These are phyloP conservation scores for Drosophila basisetae DNA, from an alignment of 2,888 invertebrate species.

Conservation along the genomic window DNA sequence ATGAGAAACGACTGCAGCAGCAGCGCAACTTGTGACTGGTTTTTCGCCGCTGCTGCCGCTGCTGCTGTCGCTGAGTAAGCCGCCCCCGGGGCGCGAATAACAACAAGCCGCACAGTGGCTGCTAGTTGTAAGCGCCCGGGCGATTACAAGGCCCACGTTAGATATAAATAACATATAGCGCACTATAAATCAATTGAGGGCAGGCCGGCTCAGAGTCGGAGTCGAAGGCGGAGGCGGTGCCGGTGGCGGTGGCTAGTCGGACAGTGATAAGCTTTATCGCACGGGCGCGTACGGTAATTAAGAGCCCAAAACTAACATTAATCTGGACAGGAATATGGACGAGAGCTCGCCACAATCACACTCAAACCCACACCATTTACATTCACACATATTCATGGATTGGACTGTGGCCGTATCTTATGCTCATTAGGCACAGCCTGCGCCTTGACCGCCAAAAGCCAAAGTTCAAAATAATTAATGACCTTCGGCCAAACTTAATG, in stretches of 20 bases:
- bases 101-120: slow-evolving; percentile 52
- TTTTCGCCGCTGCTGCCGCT: slow-evolving; percentile 17
- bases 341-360: slow-evolving; percentile 21
- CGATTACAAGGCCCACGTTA: slow-evolving; percentile 62
- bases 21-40: slow-evolving; percentile 61
- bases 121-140: slow-evolving; percentile 61
- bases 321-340: slow-evolving; percentile 58
- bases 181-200: slow-evolving; percentile 71
- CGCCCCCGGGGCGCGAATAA: slow-evolving; percentile 59
- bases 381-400: slow-evolving; percentile 12
- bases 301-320: slow-evolving; percentile 71
- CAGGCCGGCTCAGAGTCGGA: background rate
- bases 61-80: slow-evolving; percentile 44
- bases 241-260: slow-evolving; percentile 19
- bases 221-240: background rate
- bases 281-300: slow-evolving; percentile 75
- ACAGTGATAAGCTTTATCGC: slow-evolving; percentile 74
- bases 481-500: slow-evolving; percentile 82
- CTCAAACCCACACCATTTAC: slow-evolving; percentile 4
- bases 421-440: slow-evolving; percentile 79
- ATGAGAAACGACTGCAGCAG: slow-evolving; percentile 60
- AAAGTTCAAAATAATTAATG: slow-evolving; percentile 84
- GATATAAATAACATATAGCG: slow-evolving; percentile 76
- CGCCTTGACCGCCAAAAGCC: slow-evolving; percentile 66
- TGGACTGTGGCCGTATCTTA: slow-evolving; percentile 60